Base-by-base conservation (phyloP, 2,888 invertebrate genomes). In the Nebria brevicollis region DNA sequence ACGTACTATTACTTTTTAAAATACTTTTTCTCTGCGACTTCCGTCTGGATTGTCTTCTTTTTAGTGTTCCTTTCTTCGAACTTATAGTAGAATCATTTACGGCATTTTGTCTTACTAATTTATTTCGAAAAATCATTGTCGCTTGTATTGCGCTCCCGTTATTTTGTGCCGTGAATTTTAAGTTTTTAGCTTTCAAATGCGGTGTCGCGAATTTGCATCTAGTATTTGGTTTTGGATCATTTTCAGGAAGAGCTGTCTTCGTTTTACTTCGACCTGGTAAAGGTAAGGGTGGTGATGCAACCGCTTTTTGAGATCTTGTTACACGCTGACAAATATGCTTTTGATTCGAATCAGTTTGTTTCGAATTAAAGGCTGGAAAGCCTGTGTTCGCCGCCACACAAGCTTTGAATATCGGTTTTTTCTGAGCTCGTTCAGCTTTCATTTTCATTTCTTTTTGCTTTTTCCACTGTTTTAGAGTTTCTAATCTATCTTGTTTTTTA, bases 281-380 rank as follows among this genome's bases (percentile, higher is more conserved):
- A n/a, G 73, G 73, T 1, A 73, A 73, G 0, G 73, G 73, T 43
- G 73, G 73, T 11, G 73, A 73, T 11, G 73, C 73, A 11, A 73
- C 73, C 7, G 73, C 26, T 73, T 73, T 73, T 43, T 73, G 73
- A 5, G 73, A 73, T 41, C 73, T 11, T 43, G 73, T 73, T 3
- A 73, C 73, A 15, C 73, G 73, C 3, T 43, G 11, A 11, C 1
- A 73, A 54, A 54, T 54, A 41, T 26, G 20, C 20, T 43, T 73
- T 43, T 13, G 25, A n/a, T 72, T 72, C n/a, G 25, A 8, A 66
- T 66, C 66, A n/a, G 15, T 66, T 7, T 15, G 1, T 66, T 66
- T 66, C 10, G 25, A 66, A 25, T 2, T 70, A 13, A 70, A 25
- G 1, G 5, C 73, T 13, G 73, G 73, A 73, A 73, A 73, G 1